Evolutionary conservation across 2,113 vertebrate species (phyloP).

Genomic region (Oncorhynchus gorbuscha): DNA sequence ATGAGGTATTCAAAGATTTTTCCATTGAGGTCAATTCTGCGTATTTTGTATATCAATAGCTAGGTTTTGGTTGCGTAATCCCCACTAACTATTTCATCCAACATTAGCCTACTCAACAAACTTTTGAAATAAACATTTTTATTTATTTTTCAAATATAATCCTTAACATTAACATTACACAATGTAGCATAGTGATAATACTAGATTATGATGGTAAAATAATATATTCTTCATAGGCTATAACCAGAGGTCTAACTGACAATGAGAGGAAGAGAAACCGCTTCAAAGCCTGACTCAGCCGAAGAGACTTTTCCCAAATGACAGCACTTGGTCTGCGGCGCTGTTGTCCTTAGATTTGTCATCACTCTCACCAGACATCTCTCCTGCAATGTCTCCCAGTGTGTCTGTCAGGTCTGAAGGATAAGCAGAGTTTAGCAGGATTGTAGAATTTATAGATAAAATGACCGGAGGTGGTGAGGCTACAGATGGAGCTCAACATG

Average conservation of each 20-base stretch:
- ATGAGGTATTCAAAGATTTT: neutral
- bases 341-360: neutral
- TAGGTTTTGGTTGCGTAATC: neutral
- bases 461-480: neutral
- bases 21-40: too few relatives aligned
- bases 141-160: too few relatives aligned
- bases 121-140: too few relatives aligned
- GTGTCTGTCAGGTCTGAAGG: slow-evolving; percentile 33
- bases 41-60: neutral
- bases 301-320: slow-evolving; percentile 1
- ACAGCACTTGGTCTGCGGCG: neutral
- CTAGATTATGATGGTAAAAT: too few relatives aligned
- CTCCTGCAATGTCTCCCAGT: slow-evolving; percentile 26
- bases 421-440: neutral
- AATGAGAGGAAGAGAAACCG: neutral
- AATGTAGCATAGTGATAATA: too few relatives aligned
- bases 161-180: too few relatives aligned
- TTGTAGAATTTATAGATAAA: too few relatives aligned
- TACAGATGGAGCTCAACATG: too few relatives aligned
- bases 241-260: too few relatives aligned
- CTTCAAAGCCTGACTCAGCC: neutral
- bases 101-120: too few relatives aligned
- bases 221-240: too few relatives aligned
- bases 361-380: neutral
- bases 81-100: neutral